Base-by-base conservation (phyloP, 53 echinoderm and acorn worm genomes). In the Crossaster papposus region DNA sequence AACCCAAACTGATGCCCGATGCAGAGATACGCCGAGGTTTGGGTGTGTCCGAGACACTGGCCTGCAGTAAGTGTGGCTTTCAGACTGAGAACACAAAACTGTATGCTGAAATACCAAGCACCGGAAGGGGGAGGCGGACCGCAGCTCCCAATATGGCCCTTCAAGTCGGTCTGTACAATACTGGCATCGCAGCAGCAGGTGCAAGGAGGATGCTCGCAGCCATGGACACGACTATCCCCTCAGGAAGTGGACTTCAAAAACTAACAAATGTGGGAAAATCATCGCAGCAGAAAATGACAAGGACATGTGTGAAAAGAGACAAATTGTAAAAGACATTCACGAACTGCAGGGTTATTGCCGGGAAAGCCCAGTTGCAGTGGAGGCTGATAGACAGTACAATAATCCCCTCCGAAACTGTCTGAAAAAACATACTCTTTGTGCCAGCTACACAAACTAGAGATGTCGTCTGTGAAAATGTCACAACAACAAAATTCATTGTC, bases 361-460 rank as follows among this genome's bases (percentile, higher is more conserved):
- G 13, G 82, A 82, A 22, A 81, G 78, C 31, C 78, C 89, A 28
- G 78, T 77, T 23, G 73, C 62, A 23, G 89, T 89, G 30, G 90
- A 92, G 82, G 26, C 51, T 22, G 92, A 89, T 26, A 72, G 78
- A 9, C 92, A 85, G 30, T 92, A 79, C 55, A 92, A 89, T 2
- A 78, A 74, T 32, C 77, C 78, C 2, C 83, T 89, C 14, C 9
- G 83, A 32, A 92, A 83, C 31, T 55, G 64, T 36, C 76, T 28
- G 77, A 77, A 35, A 82, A 26, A 35, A 89, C 58, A 82, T 79
- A 20, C 92, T 81, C 1, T 92, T 88, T 82, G 92, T 88, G 30
- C 89, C 89, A 18, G 92, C 89, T 3, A 89, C 77, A 31, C 92
- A 92, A 51, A 89, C 81, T 9, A 55, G 89, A 51, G 83, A 88